Conservation (phyloP, 2,797 vertebrate genomes). For the Sebastes matsubarae region DNA sequence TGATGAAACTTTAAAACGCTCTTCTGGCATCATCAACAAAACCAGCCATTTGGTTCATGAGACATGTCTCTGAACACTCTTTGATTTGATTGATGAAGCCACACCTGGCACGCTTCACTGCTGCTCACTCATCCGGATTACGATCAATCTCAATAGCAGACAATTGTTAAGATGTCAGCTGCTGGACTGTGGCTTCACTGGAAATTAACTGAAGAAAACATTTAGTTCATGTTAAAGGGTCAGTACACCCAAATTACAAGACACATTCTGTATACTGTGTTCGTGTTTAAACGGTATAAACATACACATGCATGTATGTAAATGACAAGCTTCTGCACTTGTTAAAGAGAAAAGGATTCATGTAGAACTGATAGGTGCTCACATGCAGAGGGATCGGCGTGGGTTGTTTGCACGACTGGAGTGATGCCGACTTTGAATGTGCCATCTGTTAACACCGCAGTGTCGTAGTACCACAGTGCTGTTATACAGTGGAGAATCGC, state of each 20-base stretch:
- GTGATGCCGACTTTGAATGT: too few species aligned
- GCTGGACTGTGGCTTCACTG: neutral
- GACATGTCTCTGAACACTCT: conserved; percentile 45
- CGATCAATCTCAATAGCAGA: conserved; percentile 54
- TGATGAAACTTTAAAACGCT: conserved; percentile 51
- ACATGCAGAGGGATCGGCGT: neutral
- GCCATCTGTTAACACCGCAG: too few species aligned
- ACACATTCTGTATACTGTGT: neutral
- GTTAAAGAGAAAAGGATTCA: neutral
- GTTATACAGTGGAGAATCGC: too few species aligned
- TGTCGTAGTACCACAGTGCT: too few species aligned
- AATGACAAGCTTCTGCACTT: neutral
- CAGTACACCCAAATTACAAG: neutral
- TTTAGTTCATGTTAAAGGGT: neutral
- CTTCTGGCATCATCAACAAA: conserved; percentile 47
- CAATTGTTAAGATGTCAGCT: conserved; percentile 27
- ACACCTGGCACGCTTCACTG: conserved; percentile 24
- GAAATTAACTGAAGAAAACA: conserved; percentile 1
- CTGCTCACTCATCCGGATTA: conserved; percentile 32
- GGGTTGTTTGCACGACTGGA: too few species aligned
- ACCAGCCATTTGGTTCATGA: conserved; percentile 39
- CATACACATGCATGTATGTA: neutral
- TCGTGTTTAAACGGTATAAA: neutral
- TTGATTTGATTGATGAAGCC: conserved; percentile 63
- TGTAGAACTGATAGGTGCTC: neutral